Evolutionary conservation across 1,140 invertebrate species (phyloP), one percentile per base, ranked within the genome.

Genomic region (Aphaenogaster floridana): DNA sequence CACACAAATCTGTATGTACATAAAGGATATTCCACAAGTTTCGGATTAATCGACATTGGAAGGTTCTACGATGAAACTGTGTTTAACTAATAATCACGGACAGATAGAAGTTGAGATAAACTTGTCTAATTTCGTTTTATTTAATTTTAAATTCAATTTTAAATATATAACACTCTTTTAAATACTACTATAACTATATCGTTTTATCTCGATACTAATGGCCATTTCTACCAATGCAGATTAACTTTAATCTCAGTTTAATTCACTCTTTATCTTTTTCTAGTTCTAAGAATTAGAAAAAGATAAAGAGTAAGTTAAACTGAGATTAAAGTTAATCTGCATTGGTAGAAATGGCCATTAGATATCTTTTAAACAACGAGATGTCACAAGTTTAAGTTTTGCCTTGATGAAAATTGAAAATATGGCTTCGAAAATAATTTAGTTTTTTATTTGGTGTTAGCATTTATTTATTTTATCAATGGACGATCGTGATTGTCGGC

Each of bases 11-110:
- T 28, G 13, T 54, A 64, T 86, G 50, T 86, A 79, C 28, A 45
- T 80, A 69, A 86, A 79, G 8, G 3, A 69, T 80, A 69, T 83
- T 59, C 5, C 8, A 69, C 36, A 83, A 71, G 6, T 72, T 28
- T 28, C 11, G 34, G 11, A 21, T 36, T 69, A 83, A 59, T 72
- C 66, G 28, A 11, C 57, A 69, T 72, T 80, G 36, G 48, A 72
- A 48, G 68, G n/a, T 72, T 81, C 50, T 57, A 81, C 36, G 64
- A 81, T 52, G 39, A 71, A 69, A 57, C 50, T 68, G 0, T 48
- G 6, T 57, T 80, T 34, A 42, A 69, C 45, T 13, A 54, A 81
- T 57, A 52, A 54, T 68, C 13, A 6, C 34, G 15, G 5, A 7
- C 2, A 54, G 6, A 36, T 39, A 11, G 17, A 57, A 83, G n/a